Conservation (phyloP, 2,113 vertebrate genomes). For the Scalopus aquaticus region DNA sequence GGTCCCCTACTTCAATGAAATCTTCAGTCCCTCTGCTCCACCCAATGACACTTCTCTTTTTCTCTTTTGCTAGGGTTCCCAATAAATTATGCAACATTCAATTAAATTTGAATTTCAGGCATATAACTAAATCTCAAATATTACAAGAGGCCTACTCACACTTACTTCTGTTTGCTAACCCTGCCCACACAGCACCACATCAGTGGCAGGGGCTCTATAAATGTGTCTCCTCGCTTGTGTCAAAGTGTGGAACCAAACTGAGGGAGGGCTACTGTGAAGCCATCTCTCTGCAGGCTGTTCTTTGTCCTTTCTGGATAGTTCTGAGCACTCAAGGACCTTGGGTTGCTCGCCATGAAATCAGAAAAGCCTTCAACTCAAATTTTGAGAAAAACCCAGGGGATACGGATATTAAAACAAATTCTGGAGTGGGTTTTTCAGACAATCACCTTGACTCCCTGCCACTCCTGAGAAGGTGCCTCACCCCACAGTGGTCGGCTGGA, state of each 20-base stretch:
- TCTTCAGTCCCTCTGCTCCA: neutral
- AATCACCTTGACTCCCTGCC: neutral
- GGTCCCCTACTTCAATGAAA: neutral
- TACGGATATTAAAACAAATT: fast-evolving
- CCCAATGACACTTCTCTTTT: neutral
- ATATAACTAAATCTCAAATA: neutral
- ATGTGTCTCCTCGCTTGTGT: fast-evolving
- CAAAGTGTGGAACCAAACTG: neutral
- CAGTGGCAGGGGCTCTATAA: neutral
- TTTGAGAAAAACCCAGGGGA: neutral
- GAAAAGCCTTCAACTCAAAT: neutral
- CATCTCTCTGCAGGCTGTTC: neutral
- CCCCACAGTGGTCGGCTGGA: neutral
- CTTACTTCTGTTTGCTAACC: neutral
- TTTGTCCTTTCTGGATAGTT: neutral
- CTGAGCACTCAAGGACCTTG: neutral
- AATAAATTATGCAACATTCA: neutral
- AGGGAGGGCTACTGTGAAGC: neutral
- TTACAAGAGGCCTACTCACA: neutral
- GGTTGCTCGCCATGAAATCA: neutral
- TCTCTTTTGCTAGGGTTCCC: neutral
- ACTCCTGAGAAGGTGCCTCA: neutral
- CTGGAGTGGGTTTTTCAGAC: neutral
- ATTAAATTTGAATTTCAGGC: neutral
- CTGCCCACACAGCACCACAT: fast-evolving